Evolutionary conservation across 1,140 invertebrate species (phyloP).

Genomic region (Eciton burchellii): DNA sequence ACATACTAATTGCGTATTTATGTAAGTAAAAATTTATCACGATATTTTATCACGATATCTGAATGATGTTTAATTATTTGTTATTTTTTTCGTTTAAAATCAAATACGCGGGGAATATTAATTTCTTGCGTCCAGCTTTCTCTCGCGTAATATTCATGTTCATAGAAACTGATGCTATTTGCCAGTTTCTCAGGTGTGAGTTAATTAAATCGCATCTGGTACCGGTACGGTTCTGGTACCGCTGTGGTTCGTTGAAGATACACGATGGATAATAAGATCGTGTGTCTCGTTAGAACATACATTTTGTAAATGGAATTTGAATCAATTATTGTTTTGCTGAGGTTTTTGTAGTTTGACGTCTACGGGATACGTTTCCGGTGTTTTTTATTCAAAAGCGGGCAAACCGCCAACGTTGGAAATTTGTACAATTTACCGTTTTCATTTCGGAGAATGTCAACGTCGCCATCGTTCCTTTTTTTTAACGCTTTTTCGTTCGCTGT

Average conservation of each 20-base stretch:
- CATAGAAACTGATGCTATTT: neutral
- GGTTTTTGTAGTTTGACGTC: constrained; percentile 60
- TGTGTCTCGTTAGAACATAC: constrained; percentile 17
- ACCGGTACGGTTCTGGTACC: neutral
- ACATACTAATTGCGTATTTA: too few species aligned
- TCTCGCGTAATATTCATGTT: neutral
- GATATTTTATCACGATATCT: neutral
- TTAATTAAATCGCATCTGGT: constrained; percentile 38
- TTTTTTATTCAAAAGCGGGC: constrained; percentile 41
- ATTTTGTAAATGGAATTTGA: constrained; percentile 44
- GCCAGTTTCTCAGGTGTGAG: neutral
- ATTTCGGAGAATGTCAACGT: constrained; percentile 49
- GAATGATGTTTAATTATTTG: neutral
- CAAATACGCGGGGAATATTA: neutral
- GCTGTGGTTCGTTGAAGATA: constrained; percentile 20
- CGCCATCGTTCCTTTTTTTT: neutral
- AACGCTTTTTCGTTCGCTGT: neutral
- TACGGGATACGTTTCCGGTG: constrained; percentile 31
- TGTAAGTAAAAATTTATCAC: neutral
- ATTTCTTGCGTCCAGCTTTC: neutral
- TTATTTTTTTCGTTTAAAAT: neutral
- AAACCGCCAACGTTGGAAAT: constrained; percentile 62
- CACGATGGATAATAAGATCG: constrained; percentile 46
- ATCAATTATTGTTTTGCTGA: constrained; percentile 29
- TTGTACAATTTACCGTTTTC: constrained; percentile 52